These are phyloP conservation scores for Labroides dimidiatus DNA, from an alignment of 2,797 vertebrate species.

Conservation along the genomic window DNA sequence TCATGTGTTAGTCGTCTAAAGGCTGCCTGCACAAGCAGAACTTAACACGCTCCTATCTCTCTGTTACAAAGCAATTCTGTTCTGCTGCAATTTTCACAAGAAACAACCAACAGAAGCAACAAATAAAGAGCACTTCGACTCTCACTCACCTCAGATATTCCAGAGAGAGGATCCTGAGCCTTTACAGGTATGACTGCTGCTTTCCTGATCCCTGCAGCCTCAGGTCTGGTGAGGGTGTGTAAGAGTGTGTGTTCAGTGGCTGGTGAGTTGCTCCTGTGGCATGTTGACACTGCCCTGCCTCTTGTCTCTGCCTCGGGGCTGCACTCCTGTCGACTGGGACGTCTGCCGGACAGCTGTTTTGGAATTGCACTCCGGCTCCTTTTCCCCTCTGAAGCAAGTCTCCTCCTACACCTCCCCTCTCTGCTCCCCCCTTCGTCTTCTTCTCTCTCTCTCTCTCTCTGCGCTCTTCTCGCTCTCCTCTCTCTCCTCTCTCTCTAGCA, in stretches of 20 bases:
- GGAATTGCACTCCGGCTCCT: conserved; percentile 79
- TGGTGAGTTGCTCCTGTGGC: conserved; percentile 61
- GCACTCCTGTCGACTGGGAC: conserved; percentile 73
- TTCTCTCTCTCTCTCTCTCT: conserved; percentile 26
- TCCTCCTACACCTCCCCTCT: conserved; percentile 73
- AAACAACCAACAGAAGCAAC: neutral
- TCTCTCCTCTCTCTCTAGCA: conserved; percentile 30
- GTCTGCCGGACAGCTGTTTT: conserved; percentile 87
- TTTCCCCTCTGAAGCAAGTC: conserved; percentile 75
- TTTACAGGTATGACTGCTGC: conserved; percentile 27
- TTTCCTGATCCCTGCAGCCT: conserved; percentile 40
- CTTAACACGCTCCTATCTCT: conserved; percentile 19
- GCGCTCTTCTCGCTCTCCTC: conserved; percentile 27
- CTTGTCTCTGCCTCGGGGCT: conserved; percentile 69
- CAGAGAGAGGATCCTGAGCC: conserved; percentile 32
- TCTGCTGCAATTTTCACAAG: conserved; percentile 6
- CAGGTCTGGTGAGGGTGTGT: conserved; percentile 22
- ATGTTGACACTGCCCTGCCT: conserved; percentile 69
- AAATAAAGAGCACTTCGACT: conserved; percentile 9
- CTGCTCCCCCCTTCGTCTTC: conserved; percentile 33
- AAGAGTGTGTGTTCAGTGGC: conserved; percentile 50
- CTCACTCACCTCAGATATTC: conserved; percentile 68
- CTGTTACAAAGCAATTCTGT: conserved; percentile 26
- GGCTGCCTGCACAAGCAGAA: conserved; percentile 20
- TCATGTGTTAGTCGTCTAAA: conserved; percentile 47